Percentiles rank a stretch among this genome's conserved stretches.
Conservation (phyloP, 2,113 vertebrate species). For the cat (Felis catus) region F.catus_Fca126_mat1.0 CM031427.1:38355001-38355500, state of each 20-base stretch:
- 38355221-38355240: background rate
- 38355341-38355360: background rate
- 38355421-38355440: background rate
- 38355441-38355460: background rate
- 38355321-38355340: background rate
- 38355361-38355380: background rate
- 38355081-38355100: too few species aligned
- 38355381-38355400: background rate
- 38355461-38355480: background rate
- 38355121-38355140: too few species aligned
- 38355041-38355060: too few species aligned
- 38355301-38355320: background rate
- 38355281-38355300: background rate
- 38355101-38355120: too few species aligned
- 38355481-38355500: background rate
- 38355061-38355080: too few species aligned
- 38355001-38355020: too few species aligned
- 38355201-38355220: too few species aligned
- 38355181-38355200: too few species aligned
- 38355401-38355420: background rate
- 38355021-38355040: too few species aligned
- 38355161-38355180: too few species aligned
- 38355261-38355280: background rate
- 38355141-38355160: too few species aligned
- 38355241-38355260: background rate